Base-by-base conservation (phyloP, 2,797 vertebrate species). In the Rhodeus uyekii region DNA sequence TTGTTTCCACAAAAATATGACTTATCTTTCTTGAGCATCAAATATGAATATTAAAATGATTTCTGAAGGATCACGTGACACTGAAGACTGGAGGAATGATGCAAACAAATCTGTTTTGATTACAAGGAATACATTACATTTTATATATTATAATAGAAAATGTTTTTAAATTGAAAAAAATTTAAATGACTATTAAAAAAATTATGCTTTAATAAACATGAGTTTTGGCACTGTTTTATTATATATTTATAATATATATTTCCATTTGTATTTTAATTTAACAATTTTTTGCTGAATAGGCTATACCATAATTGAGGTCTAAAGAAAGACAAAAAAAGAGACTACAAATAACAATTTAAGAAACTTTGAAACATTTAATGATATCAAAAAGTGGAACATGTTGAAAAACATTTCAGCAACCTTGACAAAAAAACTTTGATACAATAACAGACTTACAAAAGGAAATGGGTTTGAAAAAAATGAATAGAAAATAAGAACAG, bases 291-390 rank as follows among this genome's bases (percentile, higher is more conserved):
- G 13, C 39, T 69, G 39, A 44, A 44, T 44, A 27, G 24, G 27
- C 39, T 8, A 27, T 32, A 18, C 10, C 39, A 38, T 63, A 53
- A 46, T 22, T 13, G 1, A 50, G 4, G 4, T 16, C 22, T 5
- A 67, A 48, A 24, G 5, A 75, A 4, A 24, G 48, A n/a, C 50
- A 32, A 29, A 48, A 8, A 76, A 24, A 44, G 8, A 19, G 38
- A 60, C 6, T 16, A 27, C 39, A 32, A 42, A 34, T 55, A 10
- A 29, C 27, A 19, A 29, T 65, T 44, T 81, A 50, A 65, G 36
- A 84, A 85, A 85, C 38, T 29, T 64, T 24, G 36, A 73, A 75
- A 79, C 68, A 74, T 82, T 78, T 78, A 82, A 48, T 85, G 61
- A 78, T 78, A 72, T 68, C 39, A 60, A 85, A 75, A 85, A 78